Evolutionary conservation across 2,888 invertebrate species (phyloP), one percentile per base, ranked within the genome.

Genomic region (Leptopilina syphax): DNA sequence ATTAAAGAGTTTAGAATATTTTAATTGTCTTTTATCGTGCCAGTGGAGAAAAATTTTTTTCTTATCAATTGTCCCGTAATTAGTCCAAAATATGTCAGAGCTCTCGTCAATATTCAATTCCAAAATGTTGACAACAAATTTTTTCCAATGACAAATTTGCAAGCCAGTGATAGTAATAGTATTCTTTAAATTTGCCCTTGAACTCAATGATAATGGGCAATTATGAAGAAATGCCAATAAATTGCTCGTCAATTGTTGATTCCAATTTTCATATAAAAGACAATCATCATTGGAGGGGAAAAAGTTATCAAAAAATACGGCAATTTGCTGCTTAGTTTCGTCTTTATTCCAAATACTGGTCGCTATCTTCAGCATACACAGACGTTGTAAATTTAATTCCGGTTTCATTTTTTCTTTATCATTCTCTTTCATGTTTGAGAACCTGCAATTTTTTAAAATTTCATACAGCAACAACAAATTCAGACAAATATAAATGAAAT

Each of bases 291-390:
- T n/a, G 7, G 63, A 18, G 6, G 63, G 63, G 9, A 24, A 63
- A 13, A 54, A 54, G n/a, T 18, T 41, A 1, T 54, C 54, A 3
- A 70, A 70, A 70, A 27, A 27, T 27, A 50, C 12, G 7, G 8
- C 24, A 3, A 70, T 27, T 13, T 50, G 50, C 12, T 27, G 70
- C 27, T 54, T 70, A 10, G 27, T 8, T 0, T 70, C 24, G 6
- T 50, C 13, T 50, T 24, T 50, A 24, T 54, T 50, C 70, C 70
- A 70, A 50, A 70, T 24, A 27, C 18, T 50, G 5, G 70, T 27
- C 12, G 70, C 70, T 24, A 70, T 54, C 13, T 70, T 70, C 24
- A 70, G 12, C 24, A 70, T 50, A 13, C 70, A 54, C 12, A 70
- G 50, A 2, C 50, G 27, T 50, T 70, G 70, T 13, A 70, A 50